Base-by-base conservation (phyloP, 2,797 vertebrate genomes). In the Enteromius afrohamiltoni region DNA sequence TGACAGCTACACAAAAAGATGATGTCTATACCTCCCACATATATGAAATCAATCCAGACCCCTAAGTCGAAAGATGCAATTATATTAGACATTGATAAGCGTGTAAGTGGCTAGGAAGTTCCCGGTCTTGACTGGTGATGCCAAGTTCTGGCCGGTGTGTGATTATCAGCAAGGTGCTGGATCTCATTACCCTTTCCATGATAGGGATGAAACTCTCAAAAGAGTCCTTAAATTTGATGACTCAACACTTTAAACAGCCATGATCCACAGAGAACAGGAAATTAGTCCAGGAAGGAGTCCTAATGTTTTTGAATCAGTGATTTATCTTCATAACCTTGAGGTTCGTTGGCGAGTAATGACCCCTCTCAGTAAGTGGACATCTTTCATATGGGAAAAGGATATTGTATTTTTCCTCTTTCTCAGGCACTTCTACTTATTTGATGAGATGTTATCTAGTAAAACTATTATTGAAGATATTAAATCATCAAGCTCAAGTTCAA, bases 321-420 rank as follows among this genome's bases (percentile, higher is more conserved):
- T 90, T 87, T 79, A 86, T 88, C 79, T 74, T 77, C 17, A 80
- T 86, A 87, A 88, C 87, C 86, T 86, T 88, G 86, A 86, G 82
- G 65, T 83, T 80, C 71, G 65, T 62, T 55, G 79, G 71, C 67
- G 77, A 87, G 67, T 87, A 84, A 85, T 87, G 78, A 79, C 75
- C 80, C 58, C 26, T 65, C 80, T 83, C 49, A 42, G 47, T 79
- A 79, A 79, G 87, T 77, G 75, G 82, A 85, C 82, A 77, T 84
- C 75, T 69, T 69, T 87, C 87, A 84, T 83, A 87, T 58, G 76
- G 71, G 84, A 64, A 83, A 82, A 77, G 67, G 42, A 58, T 73
- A 76, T 80, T 83, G 78, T 82, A 74, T 82, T 86, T 76, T 78
- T 71, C 23, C 62, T 31, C 55, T 40, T 26, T 75, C 6, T 53